A percentile compares a stretch with the other conserved stretches of the same genome.
phyloP scores from a whole-genome alignment of 2,113 vertebrate species.

The Zosterops lateralis region DNA sequence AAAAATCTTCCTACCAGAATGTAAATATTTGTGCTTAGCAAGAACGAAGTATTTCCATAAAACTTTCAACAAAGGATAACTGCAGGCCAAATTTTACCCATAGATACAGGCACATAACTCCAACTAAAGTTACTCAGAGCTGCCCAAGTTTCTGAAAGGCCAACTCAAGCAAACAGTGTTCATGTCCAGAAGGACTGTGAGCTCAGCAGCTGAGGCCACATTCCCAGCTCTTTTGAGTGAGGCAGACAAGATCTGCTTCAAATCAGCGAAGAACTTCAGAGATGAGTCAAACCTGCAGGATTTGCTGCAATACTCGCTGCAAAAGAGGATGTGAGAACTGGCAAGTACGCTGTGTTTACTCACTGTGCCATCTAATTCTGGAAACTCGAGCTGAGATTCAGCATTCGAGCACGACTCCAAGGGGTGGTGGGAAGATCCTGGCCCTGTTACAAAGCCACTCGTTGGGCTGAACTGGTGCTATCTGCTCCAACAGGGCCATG shows the following conservation, averaged over 20 bases:
- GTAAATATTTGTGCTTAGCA: neutral
- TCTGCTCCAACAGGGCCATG: neutral
- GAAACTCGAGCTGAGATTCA: slow-evolving; percentile 36
- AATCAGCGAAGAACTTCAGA: slow-evolving; percentile 8
- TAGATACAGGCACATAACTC: neutral
- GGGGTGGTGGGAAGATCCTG: slow-evolving; percentile 33
- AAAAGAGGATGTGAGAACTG: slow-evolving; percentile 68
- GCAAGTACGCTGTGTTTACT: slow-evolving; percentile 44
- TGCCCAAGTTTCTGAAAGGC: neutral
- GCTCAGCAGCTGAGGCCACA: neutral
- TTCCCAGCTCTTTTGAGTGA: neutral
- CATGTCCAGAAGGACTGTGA: neutral
- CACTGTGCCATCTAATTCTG: slow-evolving; percentile 54
- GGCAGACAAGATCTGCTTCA: neutral
- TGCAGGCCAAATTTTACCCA: neutral
- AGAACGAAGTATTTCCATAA: slow-evolving; percentile 25
- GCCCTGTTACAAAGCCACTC: neutral
- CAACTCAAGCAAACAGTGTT: accelerated
- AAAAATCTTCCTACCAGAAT: neutral
- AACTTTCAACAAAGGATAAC: slow-evolving; percentile 12
- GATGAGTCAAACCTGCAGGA: slow-evolving; percentile 64
- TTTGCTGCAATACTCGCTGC: slow-evolving; percentile 58
- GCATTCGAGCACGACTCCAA: slow-evolving; percentile 18
- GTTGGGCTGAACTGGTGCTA: slow-evolving; percentile 28
- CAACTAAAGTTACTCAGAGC: neutral